Conservation (phyloP, 2,797 vertebrate genomes). For the Vultur gryphus region DNA sequence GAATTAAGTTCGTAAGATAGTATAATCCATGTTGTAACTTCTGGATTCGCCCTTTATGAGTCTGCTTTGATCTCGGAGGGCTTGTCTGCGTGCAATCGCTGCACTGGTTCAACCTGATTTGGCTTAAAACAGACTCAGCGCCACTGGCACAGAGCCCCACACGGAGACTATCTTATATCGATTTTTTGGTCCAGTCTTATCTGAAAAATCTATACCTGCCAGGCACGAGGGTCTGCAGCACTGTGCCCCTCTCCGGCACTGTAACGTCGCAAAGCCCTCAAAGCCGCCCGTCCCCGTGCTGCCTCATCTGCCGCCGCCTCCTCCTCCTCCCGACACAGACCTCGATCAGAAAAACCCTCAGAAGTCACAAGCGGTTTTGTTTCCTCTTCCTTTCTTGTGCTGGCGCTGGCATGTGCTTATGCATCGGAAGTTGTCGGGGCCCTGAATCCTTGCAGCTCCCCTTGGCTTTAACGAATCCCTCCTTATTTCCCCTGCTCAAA, state of each 20-base stretch:
- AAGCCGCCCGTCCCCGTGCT: accelerated
- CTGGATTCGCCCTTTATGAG: not conserved
- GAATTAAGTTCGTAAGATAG: not conserved
- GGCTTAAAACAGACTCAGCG: not conserved
- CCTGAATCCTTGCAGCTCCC: not conserved
- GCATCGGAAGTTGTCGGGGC: not conserved
- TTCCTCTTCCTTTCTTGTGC: not conserved
- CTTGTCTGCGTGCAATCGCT: not conserved
- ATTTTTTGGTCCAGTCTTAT: not conserved
- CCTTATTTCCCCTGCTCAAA: not conserved
- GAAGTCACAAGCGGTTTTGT: not conserved
- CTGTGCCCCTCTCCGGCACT: accelerated
- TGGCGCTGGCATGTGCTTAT: not conserved
- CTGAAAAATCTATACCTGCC: not conserved
- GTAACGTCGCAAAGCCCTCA: accelerated
- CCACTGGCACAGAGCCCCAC: not conserved
- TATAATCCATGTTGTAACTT: not conserved
- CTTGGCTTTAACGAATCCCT: not conserved
- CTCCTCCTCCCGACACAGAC: not conserved
- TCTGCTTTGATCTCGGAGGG: not conserved
- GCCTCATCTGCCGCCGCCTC: not conserved
- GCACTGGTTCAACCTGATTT: not conserved
- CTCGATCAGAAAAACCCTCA: not conserved
- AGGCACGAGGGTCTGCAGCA: accelerated
- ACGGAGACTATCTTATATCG: accelerated